phyloP scores from a whole-genome alignment of 2,888 invertebrate genomes.

The Nephrotoma appendiculata region DNA sequence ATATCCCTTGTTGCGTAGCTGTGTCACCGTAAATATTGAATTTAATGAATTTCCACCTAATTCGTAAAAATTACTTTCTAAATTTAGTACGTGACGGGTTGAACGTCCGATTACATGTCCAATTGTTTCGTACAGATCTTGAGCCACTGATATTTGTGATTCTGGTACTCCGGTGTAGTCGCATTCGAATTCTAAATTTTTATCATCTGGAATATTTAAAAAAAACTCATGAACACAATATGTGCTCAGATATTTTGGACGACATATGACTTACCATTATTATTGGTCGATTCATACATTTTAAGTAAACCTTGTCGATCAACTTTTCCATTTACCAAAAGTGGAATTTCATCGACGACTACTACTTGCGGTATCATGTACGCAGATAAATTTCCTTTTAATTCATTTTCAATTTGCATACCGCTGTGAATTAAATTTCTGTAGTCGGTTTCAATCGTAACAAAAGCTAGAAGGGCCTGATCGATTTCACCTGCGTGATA shows the following conservation, averaged over 20 bases:
- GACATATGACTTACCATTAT: constrained; percentile 38
- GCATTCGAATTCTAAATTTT: constrained; percentile 42
- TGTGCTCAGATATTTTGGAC: neutral
- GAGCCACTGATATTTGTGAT: constrained; percentile 44
- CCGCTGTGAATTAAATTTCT: constrained; percentile 29
- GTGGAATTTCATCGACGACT: constrained; percentile 56
- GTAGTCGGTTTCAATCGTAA: constrained; percentile 35
- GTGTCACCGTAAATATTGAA: constrained; percentile 67
- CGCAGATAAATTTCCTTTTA: constrained; percentile 48
- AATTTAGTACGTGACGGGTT: constrained; percentile 42
- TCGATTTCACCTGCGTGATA: constrained; percentile 59
- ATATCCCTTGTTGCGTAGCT: constrained; percentile 60
- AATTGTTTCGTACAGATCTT: constrained; percentile 57
- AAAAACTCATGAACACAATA: neutral
- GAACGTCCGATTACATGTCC: constrained; percentile 55
- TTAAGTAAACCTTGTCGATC: constrained; percentile 65
- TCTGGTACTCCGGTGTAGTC: constrained; percentile 50
- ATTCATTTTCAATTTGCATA: constrained; percentile 45
- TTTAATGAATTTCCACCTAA: constrained; percentile 79
- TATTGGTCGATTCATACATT: constrained; percentile 56
- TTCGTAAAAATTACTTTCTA: constrained; percentile 63
- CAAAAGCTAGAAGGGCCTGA: constrained; percentile 58
- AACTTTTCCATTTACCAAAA: constrained; percentile 75
- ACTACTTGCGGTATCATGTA: constrained; percentile 74
- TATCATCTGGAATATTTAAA: constrained; percentile 30